Conservation (phyloP, 2,113 vertebrate species). For the Poicephalus meyeri region DNA sequence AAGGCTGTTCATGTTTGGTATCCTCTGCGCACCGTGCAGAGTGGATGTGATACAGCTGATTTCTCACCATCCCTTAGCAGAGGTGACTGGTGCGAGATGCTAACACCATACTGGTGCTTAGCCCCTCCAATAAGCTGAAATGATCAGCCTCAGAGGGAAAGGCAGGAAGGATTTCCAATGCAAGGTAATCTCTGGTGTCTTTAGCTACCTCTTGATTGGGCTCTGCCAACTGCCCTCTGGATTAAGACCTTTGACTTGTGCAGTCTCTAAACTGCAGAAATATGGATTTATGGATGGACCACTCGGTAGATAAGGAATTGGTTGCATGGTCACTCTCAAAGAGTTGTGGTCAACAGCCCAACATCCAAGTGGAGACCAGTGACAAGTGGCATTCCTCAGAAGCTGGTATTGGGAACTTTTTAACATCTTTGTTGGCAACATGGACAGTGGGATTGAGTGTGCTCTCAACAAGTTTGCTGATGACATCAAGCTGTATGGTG, state of each 20-base stretch:
- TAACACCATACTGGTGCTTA: not conserved
- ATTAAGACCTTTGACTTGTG: not conserved
- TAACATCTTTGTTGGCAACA: not conserved
- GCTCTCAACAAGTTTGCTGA: not conserved
- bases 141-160: not conserved
- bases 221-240: not conserved
- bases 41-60: not conserved
- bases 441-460: not conserved
- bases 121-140: not conserved
- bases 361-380: not conserved
- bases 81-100: not conserved
- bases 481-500: not conserved
- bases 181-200: not conserved
- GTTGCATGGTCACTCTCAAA: not conserved
- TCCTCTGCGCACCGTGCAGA: fast-evolving
- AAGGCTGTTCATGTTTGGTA: fast-evolving
- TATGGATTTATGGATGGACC: not conserved
- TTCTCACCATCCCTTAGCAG: not conserved
- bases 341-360: not conserved
- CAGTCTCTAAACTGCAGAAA: not conserved
- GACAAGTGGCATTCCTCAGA: not conserved
- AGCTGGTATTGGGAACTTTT: not conserved
- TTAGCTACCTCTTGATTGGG: not conserved
- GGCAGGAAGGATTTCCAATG: not conserved
- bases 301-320: not conserved